These are phyloP conservation scores for Cheilosia grossa DNA, from an alignment of 2,888 invertebrate species.

Conservation along the genomic window DNA sequence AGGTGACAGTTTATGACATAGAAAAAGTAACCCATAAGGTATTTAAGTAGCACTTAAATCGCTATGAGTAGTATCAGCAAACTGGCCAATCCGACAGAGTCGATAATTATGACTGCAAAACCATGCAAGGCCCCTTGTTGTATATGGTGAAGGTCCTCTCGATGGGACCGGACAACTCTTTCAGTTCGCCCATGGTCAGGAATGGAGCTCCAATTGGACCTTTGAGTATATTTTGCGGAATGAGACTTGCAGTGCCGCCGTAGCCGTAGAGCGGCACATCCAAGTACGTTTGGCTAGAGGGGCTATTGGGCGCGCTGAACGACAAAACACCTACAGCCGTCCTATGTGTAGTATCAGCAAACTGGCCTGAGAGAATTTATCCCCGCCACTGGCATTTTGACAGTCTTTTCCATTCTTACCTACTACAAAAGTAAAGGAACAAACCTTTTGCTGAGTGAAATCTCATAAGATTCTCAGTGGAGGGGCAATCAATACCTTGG, in stretches of 20 bases:
- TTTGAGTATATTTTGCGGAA: slow-evolving; percentile 84
- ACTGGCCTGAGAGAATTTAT: no score
- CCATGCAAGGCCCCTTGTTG: slow-evolving; percentile 85
- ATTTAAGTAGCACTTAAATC: no score
- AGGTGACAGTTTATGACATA: no score
- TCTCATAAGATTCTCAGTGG: no score
- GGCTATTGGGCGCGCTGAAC: slow-evolving; percentile 84
- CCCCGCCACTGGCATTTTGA: no score
- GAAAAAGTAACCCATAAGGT: no score
- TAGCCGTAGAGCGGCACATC: slow-evolving; percentile 85
- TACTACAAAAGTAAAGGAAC: no score
- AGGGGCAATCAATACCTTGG: no score
- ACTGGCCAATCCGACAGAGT: slow-evolving; percentile 79
- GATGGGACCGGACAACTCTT: slow-evolving; percentile 82
- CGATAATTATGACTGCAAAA: slow-evolving; percentile 83
- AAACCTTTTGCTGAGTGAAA: no score
- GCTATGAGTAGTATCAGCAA: no score
- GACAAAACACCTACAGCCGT: slow-evolving; percentile 84
- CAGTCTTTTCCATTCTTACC: no score
- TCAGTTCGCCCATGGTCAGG: slow-evolving; percentile 85
- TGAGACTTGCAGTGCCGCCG: slow-evolving; percentile 85
- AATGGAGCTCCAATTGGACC: slow-evolving; percentile 85
- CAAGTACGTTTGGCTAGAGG: slow-evolving; percentile 74
- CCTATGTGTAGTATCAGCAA: no score
- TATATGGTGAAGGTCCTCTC: slow-evolving; percentile 84